phyloP scores from a whole-genome alignment of 2,113 vertebrate species.

The Coracopsis vasa region DNA sequence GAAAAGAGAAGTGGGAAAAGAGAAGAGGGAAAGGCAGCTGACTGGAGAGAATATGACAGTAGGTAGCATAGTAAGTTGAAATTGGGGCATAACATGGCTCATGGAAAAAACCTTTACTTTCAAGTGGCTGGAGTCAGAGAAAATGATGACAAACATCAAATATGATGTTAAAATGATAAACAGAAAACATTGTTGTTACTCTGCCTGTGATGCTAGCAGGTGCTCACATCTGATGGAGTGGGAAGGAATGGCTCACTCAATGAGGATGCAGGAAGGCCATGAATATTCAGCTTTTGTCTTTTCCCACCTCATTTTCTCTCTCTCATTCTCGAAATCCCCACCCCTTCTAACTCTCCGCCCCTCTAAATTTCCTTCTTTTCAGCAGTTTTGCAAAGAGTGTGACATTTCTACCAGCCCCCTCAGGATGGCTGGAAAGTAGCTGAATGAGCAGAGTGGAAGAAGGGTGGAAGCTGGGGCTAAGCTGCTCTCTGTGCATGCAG shows the following conservation, averaged over 20 bases:
- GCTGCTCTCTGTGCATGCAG: background rate
- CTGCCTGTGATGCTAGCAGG: background rate
- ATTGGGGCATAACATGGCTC: background rate
- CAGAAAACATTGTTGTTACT: background rate
- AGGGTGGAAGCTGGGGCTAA: background rate
- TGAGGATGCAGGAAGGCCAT: background rate
- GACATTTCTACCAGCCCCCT: background rate
- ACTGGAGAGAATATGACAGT: background rate
- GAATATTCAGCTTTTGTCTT: background rate
- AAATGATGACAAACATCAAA: background rate
- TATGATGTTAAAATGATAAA: background rate
- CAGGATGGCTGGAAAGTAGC: background rate
- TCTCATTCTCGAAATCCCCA: background rate
- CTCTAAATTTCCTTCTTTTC: background rate
- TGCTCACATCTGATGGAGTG: accelerated
- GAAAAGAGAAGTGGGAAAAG: background rate
- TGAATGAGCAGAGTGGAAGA: background rate
- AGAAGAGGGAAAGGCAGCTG: background rate
- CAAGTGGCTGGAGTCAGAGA: background rate
- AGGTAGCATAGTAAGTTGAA: background rate
- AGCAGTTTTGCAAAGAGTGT: background rate
- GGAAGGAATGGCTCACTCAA: background rate
- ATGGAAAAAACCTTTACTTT: background rate
- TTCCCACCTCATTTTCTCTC: background rate
- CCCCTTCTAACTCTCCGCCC: background rate